phyloP scores from a whole-genome alignment of 92 coral and sea anemone species.

The Bergia sp. region DNA sequence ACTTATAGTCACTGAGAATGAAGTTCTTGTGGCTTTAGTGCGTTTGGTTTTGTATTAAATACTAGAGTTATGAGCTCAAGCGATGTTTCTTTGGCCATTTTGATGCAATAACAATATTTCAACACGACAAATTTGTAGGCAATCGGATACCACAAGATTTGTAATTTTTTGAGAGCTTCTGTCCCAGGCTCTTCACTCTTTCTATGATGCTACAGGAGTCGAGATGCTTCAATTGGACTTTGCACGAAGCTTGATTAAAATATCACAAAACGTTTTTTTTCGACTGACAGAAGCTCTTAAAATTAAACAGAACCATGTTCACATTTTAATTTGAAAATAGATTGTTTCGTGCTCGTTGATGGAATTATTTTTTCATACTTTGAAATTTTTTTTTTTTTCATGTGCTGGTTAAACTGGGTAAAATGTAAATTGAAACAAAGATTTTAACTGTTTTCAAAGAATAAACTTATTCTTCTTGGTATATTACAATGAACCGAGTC shows the following conservation, averaged over 20 bases:
- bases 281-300: neutral
- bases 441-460: neutral
- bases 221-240: too few relatives aligned
- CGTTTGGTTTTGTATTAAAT: neutral
- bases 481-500: neutral
- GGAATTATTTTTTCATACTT: neutral
- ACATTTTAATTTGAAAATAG: too few relatives aligned
- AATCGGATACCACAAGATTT: neutral
- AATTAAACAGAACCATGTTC: neutral
- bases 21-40: neutral
- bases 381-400: neutral
- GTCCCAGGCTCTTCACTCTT: too few relatives aligned
- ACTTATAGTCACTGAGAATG: neutral
- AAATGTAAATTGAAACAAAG: too few relatives aligned
- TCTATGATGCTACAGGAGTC: too few relatives aligned
- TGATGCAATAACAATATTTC: too few relatives aligned
- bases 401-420: too few relatives aligned
- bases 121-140: neutral
- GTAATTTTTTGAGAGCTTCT: neutral
- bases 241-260: neutral
- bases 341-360: neutral
- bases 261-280: neutral
- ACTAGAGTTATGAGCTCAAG: neutral
- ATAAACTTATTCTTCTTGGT: neutral
- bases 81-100: neutral